phyloP scores from a whole-genome alignment of 2,797 vertebrate genomes.

The Hyperoplus immaculatus region DNA sequence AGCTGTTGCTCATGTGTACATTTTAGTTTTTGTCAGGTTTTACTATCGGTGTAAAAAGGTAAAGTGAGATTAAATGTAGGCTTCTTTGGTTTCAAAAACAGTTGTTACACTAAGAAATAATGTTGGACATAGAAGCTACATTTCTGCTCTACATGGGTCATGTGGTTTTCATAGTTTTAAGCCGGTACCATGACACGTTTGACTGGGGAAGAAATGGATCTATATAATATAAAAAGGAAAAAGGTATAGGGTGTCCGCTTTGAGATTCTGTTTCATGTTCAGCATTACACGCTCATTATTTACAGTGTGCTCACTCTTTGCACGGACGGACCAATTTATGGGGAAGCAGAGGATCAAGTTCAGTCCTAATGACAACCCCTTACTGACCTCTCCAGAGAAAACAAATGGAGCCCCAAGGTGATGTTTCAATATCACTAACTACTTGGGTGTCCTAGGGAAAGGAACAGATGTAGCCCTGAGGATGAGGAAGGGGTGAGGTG shows the following conservation, averaged over 20 bases:
- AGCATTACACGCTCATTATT: slow-evolving; percentile 77
- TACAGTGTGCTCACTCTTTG: slow-evolving; percentile 76
- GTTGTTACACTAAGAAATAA: slow-evolving; percentile 4
- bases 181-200: slow-evolving; percentile 30
- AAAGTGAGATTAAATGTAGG: slow-evolving; percentile 22
- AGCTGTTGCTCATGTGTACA: slow-evolving; percentile 2
- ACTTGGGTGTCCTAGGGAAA: slow-evolving; percentile 87
- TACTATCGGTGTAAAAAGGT: slow-evolving; percentile 12
- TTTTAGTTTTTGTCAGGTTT: slow-evolving; percentile 14
- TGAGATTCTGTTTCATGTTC: slow-evolving; percentile 75
- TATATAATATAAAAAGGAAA: slow-evolving; percentile 53
- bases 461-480: slow-evolving; percentile 90
- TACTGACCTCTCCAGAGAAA: slow-evolving; percentile 87
- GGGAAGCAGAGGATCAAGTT: slow-evolving; percentile 87
- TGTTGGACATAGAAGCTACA: background rate
- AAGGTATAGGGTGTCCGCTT: slow-evolving; percentile 65
- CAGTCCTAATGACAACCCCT: slow-evolving; percentile 87
- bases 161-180: slow-evolving; percentile 17
- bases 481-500: slow-evolving; percentile 86
- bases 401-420: slow-evolving; percentile 91
- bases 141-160: slow-evolving; percentile 20
- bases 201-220: slow-evolving; percentile 56
- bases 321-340: slow-evolving; percentile 81
- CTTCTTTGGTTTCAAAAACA: slow-evolving; percentile 16
- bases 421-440: slow-evolving; percentile 91